phyloP scores from a whole-genome alignment of 2,797 vertebrate species.

The Melanotaenia boesemani region DNA sequence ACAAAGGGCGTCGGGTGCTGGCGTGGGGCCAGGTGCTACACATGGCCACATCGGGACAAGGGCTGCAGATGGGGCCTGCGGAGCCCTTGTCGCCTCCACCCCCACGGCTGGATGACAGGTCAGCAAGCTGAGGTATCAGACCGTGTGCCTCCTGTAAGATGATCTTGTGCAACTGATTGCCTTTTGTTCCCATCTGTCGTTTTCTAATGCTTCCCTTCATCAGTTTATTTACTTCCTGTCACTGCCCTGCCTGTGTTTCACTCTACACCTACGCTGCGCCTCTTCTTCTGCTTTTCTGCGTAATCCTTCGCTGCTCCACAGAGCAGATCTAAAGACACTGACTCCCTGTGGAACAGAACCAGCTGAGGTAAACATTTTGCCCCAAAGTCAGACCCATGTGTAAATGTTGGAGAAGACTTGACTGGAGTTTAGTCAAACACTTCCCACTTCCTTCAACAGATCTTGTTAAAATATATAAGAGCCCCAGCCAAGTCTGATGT shows the following conservation, averaged over 20 bases:
- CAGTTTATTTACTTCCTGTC: conserved; percentile 47
- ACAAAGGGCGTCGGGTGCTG: conserved; percentile 89
- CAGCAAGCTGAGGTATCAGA: conserved; percentile 83
- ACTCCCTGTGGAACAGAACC: conserved; percentile 74
- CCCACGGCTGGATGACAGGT: conserved; percentile 79
- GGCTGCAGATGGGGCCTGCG: conserved; percentile 83
- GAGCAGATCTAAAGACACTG: conserved; percentile 76
- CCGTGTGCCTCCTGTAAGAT: conserved; percentile 78
- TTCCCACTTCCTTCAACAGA: conserved; percentile 55
- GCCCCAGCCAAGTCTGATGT: conserved; percentile 55
- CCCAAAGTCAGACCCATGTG: conserved; percentile 52
- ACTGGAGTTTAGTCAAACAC: conserved; percentile 64
- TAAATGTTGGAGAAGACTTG: conserved; percentile 61
- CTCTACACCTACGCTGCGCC: conserved; percentile 6
- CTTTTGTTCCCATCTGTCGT: conserved; percentile 60
- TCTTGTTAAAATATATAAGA: conserved; percentile 72
- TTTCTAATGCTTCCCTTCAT: conserved; percentile 15
- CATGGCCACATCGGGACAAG: conserved; percentile 81
- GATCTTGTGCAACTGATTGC: conserved; percentile 65
- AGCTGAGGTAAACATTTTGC: conserved; percentile 82
- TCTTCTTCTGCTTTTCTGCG: conserved; percentile 27
- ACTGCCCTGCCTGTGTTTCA: conserved; percentile 24
- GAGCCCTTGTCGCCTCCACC: conserved; percentile 55
- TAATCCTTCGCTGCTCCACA: conserved; percentile 45
- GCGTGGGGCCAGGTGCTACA: conserved; percentile 82